Conservation (phyloP, 2,888 invertebrate species). For the Anoncus sp. region DNA sequence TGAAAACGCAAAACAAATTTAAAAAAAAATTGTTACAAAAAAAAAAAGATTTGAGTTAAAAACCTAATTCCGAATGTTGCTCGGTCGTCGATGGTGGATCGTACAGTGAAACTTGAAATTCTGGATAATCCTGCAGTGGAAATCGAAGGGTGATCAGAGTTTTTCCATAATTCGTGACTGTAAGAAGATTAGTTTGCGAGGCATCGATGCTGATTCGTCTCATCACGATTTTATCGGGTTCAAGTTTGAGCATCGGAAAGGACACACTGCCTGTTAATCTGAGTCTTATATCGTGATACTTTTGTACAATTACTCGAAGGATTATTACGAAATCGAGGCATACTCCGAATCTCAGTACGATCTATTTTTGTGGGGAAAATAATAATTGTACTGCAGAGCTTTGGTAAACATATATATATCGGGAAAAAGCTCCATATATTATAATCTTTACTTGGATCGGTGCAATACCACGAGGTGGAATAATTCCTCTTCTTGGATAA, state of each 20-base stretch:
- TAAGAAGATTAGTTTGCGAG: slow-evolving; percentile 74
- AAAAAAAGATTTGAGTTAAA: neutral
- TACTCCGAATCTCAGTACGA: slow-evolving; percentile 64
- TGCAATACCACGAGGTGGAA: slow-evolving; percentile 70
- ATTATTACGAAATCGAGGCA: slow-evolving; percentile 66
- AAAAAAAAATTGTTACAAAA: neutral
- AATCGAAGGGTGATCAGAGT: slow-evolving; percentile 75
- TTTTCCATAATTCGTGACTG: slow-evolving; percentile 76
- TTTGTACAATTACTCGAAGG: slow-evolving; percentile 67
- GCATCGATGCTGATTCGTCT: slow-evolving; percentile 82
- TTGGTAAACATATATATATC: too few species aligned
- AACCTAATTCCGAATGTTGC: slow-evolving; percentile 20
- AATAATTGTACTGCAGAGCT: too few species aligned
- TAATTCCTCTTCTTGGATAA: slow-evolving; percentile 63
- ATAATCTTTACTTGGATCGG: slow-evolving; percentile 62
- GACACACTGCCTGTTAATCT: slow-evolving; percentile 67
- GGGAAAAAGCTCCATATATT: too few species aligned
- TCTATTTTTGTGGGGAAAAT: slow-evolving; percentile 51
- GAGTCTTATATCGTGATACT: slow-evolving; percentile 57
- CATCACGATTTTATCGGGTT: slow-evolving; percentile 84
- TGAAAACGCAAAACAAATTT: neutral
- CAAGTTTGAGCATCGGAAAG: slow-evolving; percentile 83
- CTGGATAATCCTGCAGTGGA: slow-evolving; percentile 77
- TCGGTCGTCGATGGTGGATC: slow-evolving; percentile 7
- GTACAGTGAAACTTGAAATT: slow-evolving; percentile 76